Percentiles rank a stretch among this genome's conserved stretches.
Evolutionary conservation across 1,140 invertebrate species (phyloP).

Genomic region (Oryzaephilus surinamensis): DNA sequence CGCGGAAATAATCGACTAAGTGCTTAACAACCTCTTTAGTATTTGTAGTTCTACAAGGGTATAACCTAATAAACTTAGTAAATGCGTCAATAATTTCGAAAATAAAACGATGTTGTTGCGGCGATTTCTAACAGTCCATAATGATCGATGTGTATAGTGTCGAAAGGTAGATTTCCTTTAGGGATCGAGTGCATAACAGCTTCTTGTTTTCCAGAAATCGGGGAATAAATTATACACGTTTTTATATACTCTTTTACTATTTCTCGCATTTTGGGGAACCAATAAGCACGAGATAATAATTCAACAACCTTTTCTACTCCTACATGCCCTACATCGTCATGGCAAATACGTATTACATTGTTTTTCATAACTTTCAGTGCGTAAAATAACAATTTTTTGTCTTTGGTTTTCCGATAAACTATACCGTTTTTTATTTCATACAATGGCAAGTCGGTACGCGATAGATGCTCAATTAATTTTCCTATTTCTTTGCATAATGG

Average conservation of each 20-base stretch:
- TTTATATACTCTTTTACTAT: conserved; percentile 10
- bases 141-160: conserved; percentile 29
- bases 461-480: conserved; percentile 1
- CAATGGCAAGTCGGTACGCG: not conserved
- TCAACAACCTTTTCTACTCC: conserved; percentile 11
- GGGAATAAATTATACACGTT: conserved; percentile 26
- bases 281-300: conserved; percentile 12
- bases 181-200: no score
- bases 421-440: conserved; percentile 13
- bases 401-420: conserved; percentile 9
- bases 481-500: conserved; percentile 6
- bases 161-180: no score
- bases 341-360: conserved; percentile 9
- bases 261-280: conserved; percentile 16
- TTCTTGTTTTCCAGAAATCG: no score
- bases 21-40: conserved; percentile 14
- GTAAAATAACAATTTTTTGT: conserved; percentile 11
- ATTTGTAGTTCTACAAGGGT: conserved; percentile 13
- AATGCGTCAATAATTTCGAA: conserved; percentile 18
- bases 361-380: conserved; percentile 10
- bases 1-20: conserved; percentile 14
- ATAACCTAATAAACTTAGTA: conserved; percentile 21
- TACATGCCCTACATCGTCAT: conserved; percentile 15
- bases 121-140: conserved; percentile 21
- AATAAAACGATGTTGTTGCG: conserved; percentile 11